Evolutionary conservation across 2,888 invertebrate species (phyloP), one percentile per base, ranked within the genome.

Genomic region (Lepidonotus clava): DNA sequence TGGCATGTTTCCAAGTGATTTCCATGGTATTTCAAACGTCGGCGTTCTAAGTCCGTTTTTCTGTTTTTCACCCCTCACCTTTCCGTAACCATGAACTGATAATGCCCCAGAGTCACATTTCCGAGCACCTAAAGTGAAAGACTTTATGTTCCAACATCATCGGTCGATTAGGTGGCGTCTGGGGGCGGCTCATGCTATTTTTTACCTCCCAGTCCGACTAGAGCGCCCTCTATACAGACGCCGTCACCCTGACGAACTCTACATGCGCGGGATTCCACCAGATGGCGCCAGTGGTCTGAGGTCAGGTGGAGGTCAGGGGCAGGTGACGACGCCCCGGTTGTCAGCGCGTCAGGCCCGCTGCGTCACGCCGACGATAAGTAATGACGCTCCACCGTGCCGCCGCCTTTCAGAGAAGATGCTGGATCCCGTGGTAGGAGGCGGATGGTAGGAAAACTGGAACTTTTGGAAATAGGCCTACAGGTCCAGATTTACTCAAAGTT

Each of bases 201-300:
- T n/a, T n/a, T n/a, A n/a, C n/a, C n/a, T n/a, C n/a, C n/a, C n/a
- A n/a, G n/a, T n/a, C n/a, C 24, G 5, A 32, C 24, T 24, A 11
- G 28, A 24, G n/a, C 24, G 4, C 24, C 5, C 28, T 24, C 61
- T 61, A n/a, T n/a, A 56, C 5, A n/a, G 56, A 56, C 21, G 24
- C 56, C 14, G 8, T n/a, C 56, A 56, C 56, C 56, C 5, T 32
- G n/a, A 61, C 24, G n/a, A 24, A n/a, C 61, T 24, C 61, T n/a
- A 28, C 28, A 28, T 61, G 24, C 71, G 11, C 36, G 21, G 71
- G 21, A 71, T 71, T 71, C 38, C 71, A 71, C 38, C 71, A 80
- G 80, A 46, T 34, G 80, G 80, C 80, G 80, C 80, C 80, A 80
- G 28, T 1, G 80, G 80, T 80, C 80, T 80, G 46, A n/a, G 80